Evolutionary conservation across 2,797 vertebrate genomes (phyloP).

Genomic region (Oophaga sylvatica): DNA sequence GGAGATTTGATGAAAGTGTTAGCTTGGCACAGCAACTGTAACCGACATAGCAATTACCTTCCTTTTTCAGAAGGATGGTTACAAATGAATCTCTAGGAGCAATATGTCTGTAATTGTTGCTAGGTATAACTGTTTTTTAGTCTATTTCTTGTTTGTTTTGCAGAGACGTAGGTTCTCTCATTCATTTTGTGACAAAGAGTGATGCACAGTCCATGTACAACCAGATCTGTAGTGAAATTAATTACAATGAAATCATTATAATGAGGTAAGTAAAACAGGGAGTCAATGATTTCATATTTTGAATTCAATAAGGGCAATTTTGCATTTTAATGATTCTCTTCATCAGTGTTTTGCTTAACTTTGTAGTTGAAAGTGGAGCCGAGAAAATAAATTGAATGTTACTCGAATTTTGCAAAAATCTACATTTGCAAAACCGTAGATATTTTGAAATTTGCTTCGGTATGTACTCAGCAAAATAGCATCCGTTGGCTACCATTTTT

Average conservation of each 20-base stretch:
- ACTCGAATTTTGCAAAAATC: too few species aligned
- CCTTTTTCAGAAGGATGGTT: background rate
- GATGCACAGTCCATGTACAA: background rate
- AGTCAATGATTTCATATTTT: background rate
- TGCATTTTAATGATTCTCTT: too few species aligned
- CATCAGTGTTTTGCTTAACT: too few species aligned
- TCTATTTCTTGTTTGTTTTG: background rate
- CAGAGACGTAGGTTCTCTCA: background rate
- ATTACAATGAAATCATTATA: background rate
- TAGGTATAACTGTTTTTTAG: background rate
- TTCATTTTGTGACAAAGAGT: background rate
- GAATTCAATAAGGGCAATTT: background rate
- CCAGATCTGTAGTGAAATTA: background rate
- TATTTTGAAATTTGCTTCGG: too few species aligned
- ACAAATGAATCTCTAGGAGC: constrained; percentile 21
- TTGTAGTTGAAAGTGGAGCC: too few species aligned
- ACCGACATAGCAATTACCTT: constrained; percentile 37
- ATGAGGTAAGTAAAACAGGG: background rate
- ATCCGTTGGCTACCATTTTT: too few species aligned
- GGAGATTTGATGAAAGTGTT: constrained; percentile 39
- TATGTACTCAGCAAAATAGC: too few species aligned
- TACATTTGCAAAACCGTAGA: too few species aligned
- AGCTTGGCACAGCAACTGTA: constrained; percentile 12
- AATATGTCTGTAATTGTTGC: constrained; percentile 18
- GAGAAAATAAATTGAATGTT: too few species aligned